phyloP scores from a whole-genome alignment of 2,888 invertebrate species.

The Agrilus biguttatus region DNA sequence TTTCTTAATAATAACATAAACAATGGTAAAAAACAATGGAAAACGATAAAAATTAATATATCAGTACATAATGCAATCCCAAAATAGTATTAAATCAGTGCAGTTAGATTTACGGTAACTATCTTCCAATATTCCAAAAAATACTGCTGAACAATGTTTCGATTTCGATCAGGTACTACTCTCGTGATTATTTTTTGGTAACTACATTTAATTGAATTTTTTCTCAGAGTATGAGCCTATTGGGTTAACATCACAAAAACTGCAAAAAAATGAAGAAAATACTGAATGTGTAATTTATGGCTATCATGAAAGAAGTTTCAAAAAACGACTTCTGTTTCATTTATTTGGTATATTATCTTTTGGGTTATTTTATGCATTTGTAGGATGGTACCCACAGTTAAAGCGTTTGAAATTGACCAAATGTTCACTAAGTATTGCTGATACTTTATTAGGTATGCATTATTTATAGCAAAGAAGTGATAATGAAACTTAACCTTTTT shows the following conservation, averaged over 20 bases:
- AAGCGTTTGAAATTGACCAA: constrained; percentile 38
- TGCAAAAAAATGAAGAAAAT: constrained; percentile 32
- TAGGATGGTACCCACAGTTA: constrained; percentile 41
- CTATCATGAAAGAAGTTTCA: constrained; percentile 31
- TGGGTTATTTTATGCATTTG: constrained; percentile 41
- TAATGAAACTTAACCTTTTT: constrained; percentile 5
- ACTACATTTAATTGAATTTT: constrained; percentile 1
- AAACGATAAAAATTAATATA: too few relatives aligned
- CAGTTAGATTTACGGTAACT: too few relatives aligned
- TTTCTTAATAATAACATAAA: too few relatives aligned
- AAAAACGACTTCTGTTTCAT: constrained; percentile 35
- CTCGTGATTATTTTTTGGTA: neutral
- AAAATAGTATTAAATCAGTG: too few relatives aligned
- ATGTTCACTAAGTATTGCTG: constrained; percentile 41
- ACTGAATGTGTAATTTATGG: constrained; percentile 35
- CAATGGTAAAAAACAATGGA: too few relatives aligned
- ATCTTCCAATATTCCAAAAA: neutral
- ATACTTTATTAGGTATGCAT: constrained; percentile 38
- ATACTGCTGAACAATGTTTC: neutral
- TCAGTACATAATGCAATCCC: too few relatives aligned
- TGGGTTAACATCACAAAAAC: constrained; percentile 39
- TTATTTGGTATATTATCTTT: constrained; percentile 34
- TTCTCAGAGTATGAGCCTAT: constrained; percentile 39
- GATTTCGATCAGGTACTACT: neutral
- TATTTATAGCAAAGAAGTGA: neutral